phyloP scores from a whole-genome alignment of 2,888 invertebrate genomes.

The Phorcus lineatus region DNA sequence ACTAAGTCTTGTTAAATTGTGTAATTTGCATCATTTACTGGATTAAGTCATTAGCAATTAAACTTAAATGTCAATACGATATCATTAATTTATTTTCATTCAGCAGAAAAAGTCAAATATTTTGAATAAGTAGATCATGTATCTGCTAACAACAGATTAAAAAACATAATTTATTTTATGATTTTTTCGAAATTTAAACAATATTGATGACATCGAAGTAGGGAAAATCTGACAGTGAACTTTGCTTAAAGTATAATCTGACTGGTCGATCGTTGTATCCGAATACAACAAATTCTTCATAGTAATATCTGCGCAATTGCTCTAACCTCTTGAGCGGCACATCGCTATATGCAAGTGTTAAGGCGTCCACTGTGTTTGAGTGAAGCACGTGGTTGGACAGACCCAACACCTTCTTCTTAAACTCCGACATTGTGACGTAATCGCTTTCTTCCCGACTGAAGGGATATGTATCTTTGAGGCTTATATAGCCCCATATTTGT shows the following conservation, averaged over 20 bases:
- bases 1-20: too few relatives aligned
- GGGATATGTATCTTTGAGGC: background rate
- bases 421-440: background rate
- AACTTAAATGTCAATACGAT: too few relatives aligned
- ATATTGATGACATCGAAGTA: background rate
- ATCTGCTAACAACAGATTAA: too few relatives aligned
- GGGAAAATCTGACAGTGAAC: background rate
- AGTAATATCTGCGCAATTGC: background rate
- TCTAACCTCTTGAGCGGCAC: background rate
- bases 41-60: too few relatives aligned
- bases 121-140: too few relatives aligned
- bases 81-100: too few relatives aligned
- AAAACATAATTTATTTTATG: too few relatives aligned
- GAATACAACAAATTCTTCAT: background rate
- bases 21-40: too few relatives aligned
- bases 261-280: background rate
- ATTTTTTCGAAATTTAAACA: too few relatives aligned
- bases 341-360: background rate
- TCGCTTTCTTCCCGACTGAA: background rate
- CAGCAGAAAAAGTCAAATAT: too few relatives aligned
- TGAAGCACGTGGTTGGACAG: background rate
- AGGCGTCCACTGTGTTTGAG: background rate
- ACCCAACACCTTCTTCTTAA: background rate
- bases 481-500: background rate
- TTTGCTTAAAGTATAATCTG: constrained; percentile 24